Evolutionary conservation across 1,140 invertebrate species (phyloP), one percentile per base, ranked within the genome.

Genomic region (Gonioctena quinquepunctata): DNA sequence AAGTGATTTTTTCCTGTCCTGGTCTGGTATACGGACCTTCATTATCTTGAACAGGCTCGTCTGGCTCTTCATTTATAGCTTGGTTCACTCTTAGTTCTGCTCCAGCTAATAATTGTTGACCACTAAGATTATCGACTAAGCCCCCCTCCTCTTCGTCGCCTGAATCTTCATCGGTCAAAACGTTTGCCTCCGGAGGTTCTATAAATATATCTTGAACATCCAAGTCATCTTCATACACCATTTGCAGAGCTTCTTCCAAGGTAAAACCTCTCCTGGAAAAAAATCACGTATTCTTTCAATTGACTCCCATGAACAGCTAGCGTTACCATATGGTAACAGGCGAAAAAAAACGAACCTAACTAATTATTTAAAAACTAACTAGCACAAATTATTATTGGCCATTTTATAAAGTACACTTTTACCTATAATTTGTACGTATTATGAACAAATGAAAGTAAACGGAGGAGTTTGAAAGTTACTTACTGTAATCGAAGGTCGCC

Each of bases 111-210:
- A 76, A 27, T 66, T 75, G 68, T 19, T 26, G 64, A 28, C 65
- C 59, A 18, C 64, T 52, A 23, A 76, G 27, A 72, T 75, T 74
- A 67, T 76, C 73, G 2, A 68, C 6, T 28, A 70, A 63, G 7
- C 73, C 73, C 8, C 73, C 75, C 57, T 63, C 65, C n/a, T 62
- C 60, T 68, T 76, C 73, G 56, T 75, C 75, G n/a, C 23, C 75
- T 22, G 70, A 72, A 59, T 73, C 73, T 49, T 71, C 70, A 21
- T 76, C 70, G 11, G 68, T 68, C 8, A 70, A 23, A 18, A 48
- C 52, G 26, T 49, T 42, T 19, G 1, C 25, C 13, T 76, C 57
- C 23, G 73, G 73, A 22, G 73, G 65, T 11, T 57, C 66, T 48
- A 76, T 72, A 18, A 33, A 62, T 13, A 62, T 62, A 23, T 60